A percentile compares a stretch with the other conserved stretches of the same genome.
These are phyloP conservation scores for Diachasmimorpha longicaudata DNA, from an alignment of 1,140 invertebrate species.

Conservation along the genomic window DNA sequence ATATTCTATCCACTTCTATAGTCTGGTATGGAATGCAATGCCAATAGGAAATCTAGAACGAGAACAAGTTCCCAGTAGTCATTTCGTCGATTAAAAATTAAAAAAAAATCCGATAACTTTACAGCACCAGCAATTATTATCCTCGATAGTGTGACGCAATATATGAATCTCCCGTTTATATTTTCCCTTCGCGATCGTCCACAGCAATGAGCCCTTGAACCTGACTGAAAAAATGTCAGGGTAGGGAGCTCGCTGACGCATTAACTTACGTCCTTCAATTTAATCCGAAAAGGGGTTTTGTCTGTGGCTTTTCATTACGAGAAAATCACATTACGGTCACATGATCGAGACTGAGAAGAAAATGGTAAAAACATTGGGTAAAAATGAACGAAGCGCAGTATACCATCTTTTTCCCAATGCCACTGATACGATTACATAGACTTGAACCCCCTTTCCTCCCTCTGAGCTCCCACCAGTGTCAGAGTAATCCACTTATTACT, in stretches of 20 bases:
- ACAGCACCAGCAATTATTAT: too few species aligned
- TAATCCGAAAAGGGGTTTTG: conserved; percentile 4
- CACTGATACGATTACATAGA: conserved; percentile 20
- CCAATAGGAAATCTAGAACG: too few species aligned
- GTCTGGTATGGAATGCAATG: too few species aligned
- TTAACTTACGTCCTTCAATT: neutral
- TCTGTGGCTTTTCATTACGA: conserved; percentile 16
- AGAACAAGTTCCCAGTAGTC: too few species aligned
- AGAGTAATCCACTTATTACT: conserved; percentile 21
- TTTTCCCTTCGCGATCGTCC: neutral
- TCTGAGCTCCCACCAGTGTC: neutral
- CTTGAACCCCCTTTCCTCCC: neutral
- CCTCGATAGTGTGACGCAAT: too few species aligned
- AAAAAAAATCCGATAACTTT: too few species aligned
- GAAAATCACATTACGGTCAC: neutral
- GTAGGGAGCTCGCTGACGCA: neutral
- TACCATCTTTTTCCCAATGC: conserved; percentile 10
- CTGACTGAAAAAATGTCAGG: neutral
- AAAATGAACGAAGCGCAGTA: neutral
- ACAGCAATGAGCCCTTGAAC: neutral
- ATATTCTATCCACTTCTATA: too few species aligned
- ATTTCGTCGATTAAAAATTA: too few species aligned
- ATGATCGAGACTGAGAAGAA: neutral
- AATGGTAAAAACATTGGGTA: neutral
- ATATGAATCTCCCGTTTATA: neutral